A percentile compares a stretch with the other conserved stretches of the same genome.
phyloP scores from a whole-genome alignment of 2,797 vertebrate genomes.

The Gouania willdenowi region DNA sequence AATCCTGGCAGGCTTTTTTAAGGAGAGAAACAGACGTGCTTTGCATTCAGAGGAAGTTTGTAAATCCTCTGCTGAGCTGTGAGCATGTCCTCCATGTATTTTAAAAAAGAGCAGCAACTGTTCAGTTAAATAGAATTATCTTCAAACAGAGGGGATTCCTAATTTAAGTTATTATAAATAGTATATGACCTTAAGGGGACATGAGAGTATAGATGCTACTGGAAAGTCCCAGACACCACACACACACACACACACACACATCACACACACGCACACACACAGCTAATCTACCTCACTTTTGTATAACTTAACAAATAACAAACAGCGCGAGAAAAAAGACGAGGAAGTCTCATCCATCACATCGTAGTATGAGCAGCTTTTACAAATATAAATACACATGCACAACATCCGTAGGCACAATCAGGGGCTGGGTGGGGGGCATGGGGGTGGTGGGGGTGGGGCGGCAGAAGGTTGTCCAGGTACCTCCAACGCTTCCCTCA shows the following conservation, averaged over 20 bases:
- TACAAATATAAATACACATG: constrained; percentile 67
- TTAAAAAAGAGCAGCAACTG: constrained; percentile 58
- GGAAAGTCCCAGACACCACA: constrained; percentile 21
- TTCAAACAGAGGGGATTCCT: constrained; percentile 27
- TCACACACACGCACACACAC: constrained; percentile 5
- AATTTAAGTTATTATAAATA: constrained; percentile 32
- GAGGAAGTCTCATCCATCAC: constrained; percentile 32
- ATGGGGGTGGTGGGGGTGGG: no score
- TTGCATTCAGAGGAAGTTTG: constrained; percentile 48
- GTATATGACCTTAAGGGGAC: constrained; percentile 21
- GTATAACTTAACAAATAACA: constrained; percentile 26
- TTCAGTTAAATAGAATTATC: constrained; percentile 54
- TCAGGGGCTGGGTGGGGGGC: constrained; percentile 42
- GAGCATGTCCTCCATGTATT: constrained; percentile 29
- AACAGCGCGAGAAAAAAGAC: no score
- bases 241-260: neutral
- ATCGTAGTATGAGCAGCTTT: constrained; percentile 69
- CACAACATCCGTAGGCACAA: constrained; percentile 30
- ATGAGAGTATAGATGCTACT: constrained; percentile 21
- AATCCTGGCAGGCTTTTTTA: constrained; percentile 56
- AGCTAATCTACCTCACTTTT: constrained; percentile 10
- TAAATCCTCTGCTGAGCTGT: constrained; percentile 45
- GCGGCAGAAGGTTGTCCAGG: constrained; percentile 55
- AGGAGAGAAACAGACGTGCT: constrained; percentile 38
- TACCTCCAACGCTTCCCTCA: constrained; percentile 47